Base-by-base conservation (phyloP, 1,140 invertebrate genomes). In the Scaptomyza hsui region DNA sequence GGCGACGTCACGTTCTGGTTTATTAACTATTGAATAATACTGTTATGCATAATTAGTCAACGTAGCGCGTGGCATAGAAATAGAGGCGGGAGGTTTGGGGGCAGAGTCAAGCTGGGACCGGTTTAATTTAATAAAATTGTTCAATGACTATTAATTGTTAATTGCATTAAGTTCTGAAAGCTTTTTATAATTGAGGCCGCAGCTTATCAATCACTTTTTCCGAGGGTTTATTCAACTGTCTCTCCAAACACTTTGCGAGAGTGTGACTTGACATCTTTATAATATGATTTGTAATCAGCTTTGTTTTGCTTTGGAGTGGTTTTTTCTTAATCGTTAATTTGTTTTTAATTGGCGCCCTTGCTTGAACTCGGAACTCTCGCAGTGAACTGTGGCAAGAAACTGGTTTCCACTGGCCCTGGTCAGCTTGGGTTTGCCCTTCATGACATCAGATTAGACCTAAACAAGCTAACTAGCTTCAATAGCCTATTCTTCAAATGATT, bases 261-360 rank as follows among this genome's bases (percentile, higher is more conserved):
- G 47, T 45, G 39, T 55, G 61, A 47, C 51, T 26, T 19, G 51
- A 59, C 63, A 44, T 24, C 24, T 59, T 60, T 44, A 51, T 44
- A 48, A 24, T 62, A 44, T 39, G 59, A 53, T 55, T 41, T 49
- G 44, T 51, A 70, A 70, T 56, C 60, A 49, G 32, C 60, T 49
- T 47, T n/a, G 9, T 32, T 10, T 32, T 32, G 29, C 6, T 4
- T 24, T 32, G 2, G 9, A n/a, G 10, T 37, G 32, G n/a, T 37
- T 37, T 49, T 55, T 42, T 13, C 41, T 32, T 49, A 49, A 47
- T 56, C 51, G 44, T 51, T 70, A 70, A 70, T 70, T 70, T 64
- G 52, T 39, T 70, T 70, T 70, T 70, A 70, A 70, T 70, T 70
- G 67, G 15, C 48, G 67, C 67, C 67, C 67, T 70, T 63, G 67